These are phyloP conservation scores for Leucophenga montana DNA, from an alignment of 2,888 invertebrate genomes.

Conservation along the genomic window DNA sequence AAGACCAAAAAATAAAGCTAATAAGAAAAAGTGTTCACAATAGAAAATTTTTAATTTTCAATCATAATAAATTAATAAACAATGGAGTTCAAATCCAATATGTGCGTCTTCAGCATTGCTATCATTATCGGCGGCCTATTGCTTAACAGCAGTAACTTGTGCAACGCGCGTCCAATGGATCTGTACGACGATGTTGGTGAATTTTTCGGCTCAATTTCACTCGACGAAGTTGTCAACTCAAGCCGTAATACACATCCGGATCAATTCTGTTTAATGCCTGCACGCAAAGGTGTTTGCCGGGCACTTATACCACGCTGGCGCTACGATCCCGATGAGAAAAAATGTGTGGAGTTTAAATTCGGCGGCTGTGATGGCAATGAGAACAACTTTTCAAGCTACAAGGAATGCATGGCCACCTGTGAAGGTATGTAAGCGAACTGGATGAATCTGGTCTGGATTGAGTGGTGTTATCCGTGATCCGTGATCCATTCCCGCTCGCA, in stretches of 20 bases:
- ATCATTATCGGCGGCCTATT: no score
- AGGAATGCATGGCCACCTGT: slow-evolving; percentile 74
- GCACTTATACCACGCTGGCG: slow-evolving; percentile 73
- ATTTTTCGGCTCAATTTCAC: slow-evolving; percentile 69
- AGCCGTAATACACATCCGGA: slow-evolving; percentile 64
- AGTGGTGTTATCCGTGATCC: slow-evolving; percentile 7
- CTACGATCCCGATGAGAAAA: slow-evolving; percentile 73
- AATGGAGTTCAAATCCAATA: slow-evolving; percentile 37
- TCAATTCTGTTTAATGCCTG: slow-evolving; percentile 70
- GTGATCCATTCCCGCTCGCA: slow-evolving; percentile 35
- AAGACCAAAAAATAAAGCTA: slow-evolving; percentile 12
- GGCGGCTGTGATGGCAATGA: slow-evolving; percentile 77
- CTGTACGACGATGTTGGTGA: slow-evolving; percentile 72
- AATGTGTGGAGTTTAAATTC: slow-evolving; percentile 75
- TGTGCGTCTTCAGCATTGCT: slow-evolving; percentile 31
- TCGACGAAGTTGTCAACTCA: slow-evolving; percentile 68
- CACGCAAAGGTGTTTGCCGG: slow-evolving; percentile 72
- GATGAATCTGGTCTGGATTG: background rate
- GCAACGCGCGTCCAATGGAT: slow-evolving; percentile 63
- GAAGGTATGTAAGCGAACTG: slow-evolving; percentile 67
- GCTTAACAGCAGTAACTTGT: background rate
- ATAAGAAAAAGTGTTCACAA: background rate
- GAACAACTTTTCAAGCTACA: slow-evolving; percentile 75
- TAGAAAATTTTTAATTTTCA: background rate
- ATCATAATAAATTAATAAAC: slow-evolving; percentile 33